Evolutionary conservation across 2,797 vertebrate genomes (phyloP), one percentile per base, ranked within the genome.

Genomic region (Pelochelys cantorii): DNA sequence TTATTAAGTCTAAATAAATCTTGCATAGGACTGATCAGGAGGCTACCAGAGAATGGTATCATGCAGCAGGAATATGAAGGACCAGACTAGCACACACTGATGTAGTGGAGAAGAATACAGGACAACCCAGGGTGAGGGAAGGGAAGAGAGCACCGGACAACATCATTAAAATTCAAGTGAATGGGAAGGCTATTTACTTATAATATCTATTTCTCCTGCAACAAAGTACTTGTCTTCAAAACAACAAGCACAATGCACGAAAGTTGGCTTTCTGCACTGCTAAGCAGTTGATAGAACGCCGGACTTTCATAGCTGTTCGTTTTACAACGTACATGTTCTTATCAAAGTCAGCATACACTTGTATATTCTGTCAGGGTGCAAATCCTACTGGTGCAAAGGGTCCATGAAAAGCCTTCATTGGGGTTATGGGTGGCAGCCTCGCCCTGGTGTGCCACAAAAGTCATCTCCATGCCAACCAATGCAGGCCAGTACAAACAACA

Each of bases 281-380:
- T 71, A 37, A 71, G 65, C 20, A 37, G n/a, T 22, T 11, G n/a
- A 71, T 5, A 37, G 65, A 65, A 3, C 31, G 17, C 31, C 17
- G 62, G 31, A 9, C 34, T 71, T 71, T 71, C 10, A 22, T 54
- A 34, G 65, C 37, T 37, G 65, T 34, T 71, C n/a, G 34, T 71
- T 71, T 22, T 71, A 71, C 65, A 71, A 71, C 22, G 34, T 18
- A 34, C 65, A 37, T 11, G n/a, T 71, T 37, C 65, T 34, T 68
- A 68, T 34, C 18, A 22, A 71, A 71, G 65, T 37, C 65, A 22
- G 11, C 22, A 17, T 18, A 55, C 17, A 25, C 11, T 83, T 42
- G 4, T 4, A 31, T 0, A 4, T 12, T 10, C 25, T 27, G 48
- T 1, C 4, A 22, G 37, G 80, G 8, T 7, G 29, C 84, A 83